A percentile compares a stretch with the other conserved stretches of the same genome.
Evolutionary conservation across 2,888 invertebrate species (phyloP).

Genomic region (Ypsolopha sequella): DNA sequence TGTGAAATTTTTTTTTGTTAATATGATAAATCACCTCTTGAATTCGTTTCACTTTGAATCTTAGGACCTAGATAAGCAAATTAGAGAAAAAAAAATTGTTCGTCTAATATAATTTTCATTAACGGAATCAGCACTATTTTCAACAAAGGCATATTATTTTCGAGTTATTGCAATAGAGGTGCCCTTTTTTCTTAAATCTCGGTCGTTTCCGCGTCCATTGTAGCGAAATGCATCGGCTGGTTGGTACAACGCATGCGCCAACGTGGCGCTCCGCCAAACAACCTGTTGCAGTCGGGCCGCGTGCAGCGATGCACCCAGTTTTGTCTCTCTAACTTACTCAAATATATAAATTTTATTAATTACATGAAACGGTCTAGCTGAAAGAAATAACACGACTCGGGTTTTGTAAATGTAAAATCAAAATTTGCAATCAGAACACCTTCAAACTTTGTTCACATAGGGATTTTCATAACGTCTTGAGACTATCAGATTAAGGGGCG

Average conservation of each 20-base stretch:
- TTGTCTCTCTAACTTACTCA: constrained; percentile 21
- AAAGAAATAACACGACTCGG: too few relatives aligned
- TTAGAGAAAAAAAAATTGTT: too few relatives aligned
- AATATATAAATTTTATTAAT: too few relatives aligned
- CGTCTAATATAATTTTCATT: too few relatives aligned
- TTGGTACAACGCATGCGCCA: constrained; percentile 46
- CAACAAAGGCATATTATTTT: too few relatives aligned
- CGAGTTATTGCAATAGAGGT: not conserved
- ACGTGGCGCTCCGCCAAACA: constrained; percentile 46
- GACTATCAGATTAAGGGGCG: constrained; percentile 28
- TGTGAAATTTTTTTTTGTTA: too few relatives aligned
- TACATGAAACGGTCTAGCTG: too few relatives aligned
- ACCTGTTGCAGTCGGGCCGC: constrained; percentile 65
- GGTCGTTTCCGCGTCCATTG: constrained; percentile 30
- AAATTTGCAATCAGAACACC: constrained; percentile 12
- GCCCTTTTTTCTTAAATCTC: not conserved
- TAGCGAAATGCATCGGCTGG: constrained; percentile 40
- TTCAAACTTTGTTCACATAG: not conserved
- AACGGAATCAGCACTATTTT: too few relatives aligned
- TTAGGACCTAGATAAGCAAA: too few relatives aligned
- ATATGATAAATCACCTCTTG: too few relatives aligned
- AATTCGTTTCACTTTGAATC: too few relatives aligned
- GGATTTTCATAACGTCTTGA: constrained; percentile 28
- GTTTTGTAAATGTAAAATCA: too few relatives aligned
- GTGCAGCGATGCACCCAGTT: constrained; percentile 62